Conservation (phyloP, 2,888 invertebrate species). For the Limnephilus rhombicus region DNA sequence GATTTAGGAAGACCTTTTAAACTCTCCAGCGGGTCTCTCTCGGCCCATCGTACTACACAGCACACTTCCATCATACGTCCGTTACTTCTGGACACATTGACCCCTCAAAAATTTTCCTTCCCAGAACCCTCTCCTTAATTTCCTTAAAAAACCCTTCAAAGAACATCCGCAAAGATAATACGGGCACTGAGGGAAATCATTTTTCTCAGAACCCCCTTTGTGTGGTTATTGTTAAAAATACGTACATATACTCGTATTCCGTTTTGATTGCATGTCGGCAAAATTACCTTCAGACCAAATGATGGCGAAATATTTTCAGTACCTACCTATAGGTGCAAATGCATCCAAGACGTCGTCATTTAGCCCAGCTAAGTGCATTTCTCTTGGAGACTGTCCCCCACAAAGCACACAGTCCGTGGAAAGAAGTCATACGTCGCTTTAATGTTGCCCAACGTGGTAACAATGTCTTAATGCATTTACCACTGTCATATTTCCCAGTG, state of each 20-base stretch:
- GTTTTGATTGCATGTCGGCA: neutral
- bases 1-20: too few relatives aligned
- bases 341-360: neutral
- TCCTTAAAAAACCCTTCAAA: too few relatives aligned
- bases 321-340: neutral
- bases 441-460: slow-evolving; percentile 43
- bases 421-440: slow-evolving; percentile 49
- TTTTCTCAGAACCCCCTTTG: too few relatives aligned
- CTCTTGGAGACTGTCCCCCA: neutral
- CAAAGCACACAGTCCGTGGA: slow-evolving; percentile 5
- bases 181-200: too few relatives aligned
- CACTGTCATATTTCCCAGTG: slow-evolving; percentile 52
- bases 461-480: slow-evolving; percentile 55
- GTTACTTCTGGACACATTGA: too few relatives aligned
- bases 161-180: too few relatives aligned
- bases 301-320: neutral
- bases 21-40: too few relatives aligned
- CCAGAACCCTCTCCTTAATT: too few relatives aligned
- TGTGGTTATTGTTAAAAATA: too few relatives aligned
- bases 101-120: too few relatives aligned
- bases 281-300: neutral
- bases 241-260: neutral
- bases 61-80: too few relatives aligned
- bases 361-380: slow-evolving; percentile 32
- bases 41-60: too few relatives aligned